Conservation (phyloP, 2,113 vertebrate genomes). For the Xyliphius kryptos region DNA sequence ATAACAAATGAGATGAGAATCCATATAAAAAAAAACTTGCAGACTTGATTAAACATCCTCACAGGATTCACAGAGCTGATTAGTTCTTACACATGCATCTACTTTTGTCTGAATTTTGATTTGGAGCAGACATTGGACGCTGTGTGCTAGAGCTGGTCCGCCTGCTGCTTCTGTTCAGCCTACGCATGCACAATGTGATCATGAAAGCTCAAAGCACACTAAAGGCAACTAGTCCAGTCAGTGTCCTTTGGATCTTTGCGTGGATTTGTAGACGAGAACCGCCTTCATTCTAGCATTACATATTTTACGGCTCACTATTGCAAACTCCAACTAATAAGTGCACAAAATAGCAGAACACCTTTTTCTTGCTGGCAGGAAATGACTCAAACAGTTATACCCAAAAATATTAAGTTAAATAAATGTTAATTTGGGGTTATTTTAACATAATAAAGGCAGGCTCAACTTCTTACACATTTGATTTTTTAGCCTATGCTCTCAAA, state of each 20-base stretch:
- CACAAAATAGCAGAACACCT: conserved; percentile 24
- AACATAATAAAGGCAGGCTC: too few species aligned
- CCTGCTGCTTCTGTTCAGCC: conserved; percentile 19
- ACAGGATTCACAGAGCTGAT: too few species aligned
- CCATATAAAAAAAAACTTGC: too few species aligned
- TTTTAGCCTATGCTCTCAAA: too few species aligned
- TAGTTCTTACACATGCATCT: background rate
- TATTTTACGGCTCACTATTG: background rate
- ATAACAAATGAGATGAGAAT: too few species aligned
- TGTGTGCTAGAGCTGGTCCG: conserved; percentile 28
- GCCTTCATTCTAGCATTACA: background rate
- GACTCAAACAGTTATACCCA: too few species aligned
- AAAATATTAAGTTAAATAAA: too few species aligned
- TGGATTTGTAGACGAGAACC: too few species aligned
- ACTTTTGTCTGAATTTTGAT: background rate
- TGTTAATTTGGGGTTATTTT: too few species aligned
- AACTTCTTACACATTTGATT: too few species aligned
- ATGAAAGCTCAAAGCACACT: conserved; percentile 42
- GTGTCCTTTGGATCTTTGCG: conserved; percentile 1
- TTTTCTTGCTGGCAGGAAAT: background rate
- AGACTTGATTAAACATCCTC: too few species aligned
- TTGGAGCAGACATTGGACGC: background rate
- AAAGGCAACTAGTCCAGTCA: conserved; percentile 37
- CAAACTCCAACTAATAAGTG: conserved; percentile 24
- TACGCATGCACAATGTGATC: conserved; percentile 25